phyloP scores from a whole-genome alignment of 1,140 invertebrate genomes.

The Drosophila kanapiae region DNA sequence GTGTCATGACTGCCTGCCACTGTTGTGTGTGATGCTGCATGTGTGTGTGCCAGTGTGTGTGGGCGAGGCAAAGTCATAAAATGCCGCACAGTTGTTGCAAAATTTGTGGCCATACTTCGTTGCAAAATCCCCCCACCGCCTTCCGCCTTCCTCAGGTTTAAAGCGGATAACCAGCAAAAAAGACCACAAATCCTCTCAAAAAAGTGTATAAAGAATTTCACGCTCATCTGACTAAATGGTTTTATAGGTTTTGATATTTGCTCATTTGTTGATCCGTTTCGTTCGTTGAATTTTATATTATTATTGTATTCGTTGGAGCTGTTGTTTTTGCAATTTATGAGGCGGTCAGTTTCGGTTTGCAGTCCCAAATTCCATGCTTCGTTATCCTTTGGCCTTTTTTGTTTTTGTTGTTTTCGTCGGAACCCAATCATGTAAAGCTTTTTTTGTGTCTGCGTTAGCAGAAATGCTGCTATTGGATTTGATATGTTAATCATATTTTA shows the following conservation, averaged over 20 bases:
- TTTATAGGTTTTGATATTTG: conserved; percentile 79
- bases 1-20: conserved; percentile 57
- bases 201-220: conserved; percentile 56
- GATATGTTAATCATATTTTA: conserved; percentile 78
- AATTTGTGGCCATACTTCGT: conserved; percentile 63
- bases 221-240: conserved; percentile 80
- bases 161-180: conserved; percentile 35
- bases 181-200: conserved; percentile 5
- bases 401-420: background rate
- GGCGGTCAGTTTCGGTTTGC: conserved; percentile 66
- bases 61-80: conserved; percentile 67
- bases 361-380: conserved; percentile 52
- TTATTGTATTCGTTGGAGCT: conserved; percentile 32
- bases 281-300: conserved; percentile 60
- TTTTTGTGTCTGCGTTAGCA: conserved; percentile 42
- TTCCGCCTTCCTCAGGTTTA: conserved; percentile 16
- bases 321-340: conserved; percentile 71
- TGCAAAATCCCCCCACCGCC: conserved; percentile 7
- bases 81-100: conserved; percentile 69
- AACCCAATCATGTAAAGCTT: conserved; percentile 29
- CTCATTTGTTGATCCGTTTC: conserved; percentile 68
- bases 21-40: conserved; percentile 20
- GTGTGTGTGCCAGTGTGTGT: conserved; percentile 26
- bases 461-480: conserved; percentile 46
- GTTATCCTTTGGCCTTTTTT: conserved; percentile 53